Conservation (phyloP, 2,797 vertebrate species). For the Aplochiton taeniatus region DNA sequence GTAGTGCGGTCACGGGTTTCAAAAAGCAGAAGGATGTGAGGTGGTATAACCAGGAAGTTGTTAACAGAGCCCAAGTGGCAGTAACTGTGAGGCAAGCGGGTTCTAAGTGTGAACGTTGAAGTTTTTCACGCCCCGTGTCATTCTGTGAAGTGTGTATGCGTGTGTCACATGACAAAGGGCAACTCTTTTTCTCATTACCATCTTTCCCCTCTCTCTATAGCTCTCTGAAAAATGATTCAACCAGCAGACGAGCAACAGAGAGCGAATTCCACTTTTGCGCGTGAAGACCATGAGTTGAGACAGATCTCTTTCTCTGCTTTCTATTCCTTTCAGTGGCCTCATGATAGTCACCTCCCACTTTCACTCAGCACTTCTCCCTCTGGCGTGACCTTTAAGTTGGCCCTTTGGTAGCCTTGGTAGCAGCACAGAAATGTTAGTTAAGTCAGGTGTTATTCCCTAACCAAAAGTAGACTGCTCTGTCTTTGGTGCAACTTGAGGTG, state of each 20-base stretch:
- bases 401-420: slow-evolving; percentile 18
- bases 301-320: slow-evolving; percentile 47
- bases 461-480: not conserved
- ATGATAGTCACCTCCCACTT: slow-evolving; percentile 22
- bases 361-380: slow-evolving; percentile 48
- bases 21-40: slow-evolving; percentile 68
- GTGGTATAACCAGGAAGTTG: slow-evolving; percentile 58
- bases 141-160: slow-evolving; percentile 2
- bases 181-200: slow-evolving; percentile 1
- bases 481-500: not conserved
- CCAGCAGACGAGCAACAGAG: slow-evolving; percentile 21
- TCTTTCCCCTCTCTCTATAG: slow-evolving; percentile 21
- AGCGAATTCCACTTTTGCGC: slow-evolving; percentile 58
- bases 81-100: slow-evolving; percentile 17
- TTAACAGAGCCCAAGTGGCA: slow-evolving; percentile 46
- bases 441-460: slow-evolving; percentile 30
- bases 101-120: too few species aligned
- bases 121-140: slow-evolving; percentile 7
- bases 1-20: slow-evolving; percentile 38
- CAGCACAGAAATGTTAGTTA: slow-evolving; percentile 10
- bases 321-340: slow-evolving; percentile 47
- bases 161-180: slow-evolving; percentile 14
- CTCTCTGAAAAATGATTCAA: slow-evolving; percentile 38
- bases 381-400: slow-evolving; percentile 18
- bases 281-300: slow-evolving; percentile 43